A percentile compares a stretch with the other conserved stretches of the same genome.
Conservation (phyloP, 2,888 invertebrate species). For the Galerucella pusilla region DNA sequence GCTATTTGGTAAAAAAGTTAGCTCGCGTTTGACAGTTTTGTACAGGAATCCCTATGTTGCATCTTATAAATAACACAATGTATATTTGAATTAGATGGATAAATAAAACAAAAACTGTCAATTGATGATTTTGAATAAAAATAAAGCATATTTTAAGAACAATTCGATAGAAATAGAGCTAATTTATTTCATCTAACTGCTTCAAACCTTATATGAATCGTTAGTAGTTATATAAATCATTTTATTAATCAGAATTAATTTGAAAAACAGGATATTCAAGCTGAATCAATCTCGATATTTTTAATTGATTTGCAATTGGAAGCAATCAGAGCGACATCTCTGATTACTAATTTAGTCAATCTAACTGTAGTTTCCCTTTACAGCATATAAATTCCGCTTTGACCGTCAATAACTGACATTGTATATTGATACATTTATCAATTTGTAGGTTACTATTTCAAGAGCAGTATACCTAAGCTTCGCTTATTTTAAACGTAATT, state of each 20-base stretch:
- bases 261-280: background rate
- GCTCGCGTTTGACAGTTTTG: no score
- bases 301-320: background rate
- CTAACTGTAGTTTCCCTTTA: conserved; percentile 1
- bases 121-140: background rate
- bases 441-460: background rate
- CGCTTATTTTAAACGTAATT: background rate
- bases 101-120: no score
- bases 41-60: no score
- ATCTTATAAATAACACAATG: no score
- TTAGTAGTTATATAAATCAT: background rate
- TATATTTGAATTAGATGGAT: no score
- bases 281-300: background rate
- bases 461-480: background rate
- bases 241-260: background rate
- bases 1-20: no score
- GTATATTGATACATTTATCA: no score
- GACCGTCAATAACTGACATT: background rate
- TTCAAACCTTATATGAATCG: background rate
- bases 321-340: background rate
- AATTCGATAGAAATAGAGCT: background rate
- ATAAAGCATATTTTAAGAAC: background rate
- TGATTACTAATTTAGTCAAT: conserved; percentile 4
- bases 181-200: background rate
- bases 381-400: background rate